phyloP scores from a whole-genome alignment of 1,140 invertebrate genomes.

The Leucophenga varia region DNA sequence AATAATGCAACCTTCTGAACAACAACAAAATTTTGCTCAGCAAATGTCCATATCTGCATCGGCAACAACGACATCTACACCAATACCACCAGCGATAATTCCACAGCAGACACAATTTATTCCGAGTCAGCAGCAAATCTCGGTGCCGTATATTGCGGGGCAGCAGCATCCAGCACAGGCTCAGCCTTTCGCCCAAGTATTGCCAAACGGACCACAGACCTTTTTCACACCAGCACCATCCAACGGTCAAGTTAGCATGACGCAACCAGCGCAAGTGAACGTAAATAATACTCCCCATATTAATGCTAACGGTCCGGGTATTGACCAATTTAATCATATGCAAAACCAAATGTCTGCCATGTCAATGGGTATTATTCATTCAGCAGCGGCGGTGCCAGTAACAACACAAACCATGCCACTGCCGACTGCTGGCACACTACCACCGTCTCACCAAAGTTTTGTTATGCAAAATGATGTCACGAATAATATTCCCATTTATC shows the following conservation, averaged over 20 bases:
- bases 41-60: background rate
- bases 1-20: background rate
- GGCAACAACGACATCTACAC: background rate
- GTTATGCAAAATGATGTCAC: conserved; percentile 47
- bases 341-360: conserved; percentile 51
- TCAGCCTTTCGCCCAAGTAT: conserved; percentile 5
- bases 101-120: background rate
- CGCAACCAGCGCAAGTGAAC: conserved; percentile 10
- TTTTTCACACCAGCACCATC: conserved; percentile 19
- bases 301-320: conserved; percentile 18
- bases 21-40: background rate
- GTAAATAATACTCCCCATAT: background rate
- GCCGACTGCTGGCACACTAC: conserved; percentile 11
- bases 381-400: background rate
- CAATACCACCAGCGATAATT: background rate
- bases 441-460: conserved; percentile 22
- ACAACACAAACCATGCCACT: too few species aligned
- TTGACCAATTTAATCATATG: conserved; percentile 39
- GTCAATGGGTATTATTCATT: conserved; percentile 22
- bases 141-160: conserved; percentile 23
- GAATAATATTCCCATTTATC: conserved; percentile 56
- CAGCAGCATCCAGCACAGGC: conserved; percentile 13
- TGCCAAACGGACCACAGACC: conserved; percentile 33
- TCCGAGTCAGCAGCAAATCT: conserved; percentile 20
- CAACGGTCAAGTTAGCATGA: conserved; percentile 10